Evolutionary conservation across 1,140 invertebrate species (phyloP), one percentile per base, ranked within the genome.

Genomic region (Ptiloglossa arizonensis): DNA sequence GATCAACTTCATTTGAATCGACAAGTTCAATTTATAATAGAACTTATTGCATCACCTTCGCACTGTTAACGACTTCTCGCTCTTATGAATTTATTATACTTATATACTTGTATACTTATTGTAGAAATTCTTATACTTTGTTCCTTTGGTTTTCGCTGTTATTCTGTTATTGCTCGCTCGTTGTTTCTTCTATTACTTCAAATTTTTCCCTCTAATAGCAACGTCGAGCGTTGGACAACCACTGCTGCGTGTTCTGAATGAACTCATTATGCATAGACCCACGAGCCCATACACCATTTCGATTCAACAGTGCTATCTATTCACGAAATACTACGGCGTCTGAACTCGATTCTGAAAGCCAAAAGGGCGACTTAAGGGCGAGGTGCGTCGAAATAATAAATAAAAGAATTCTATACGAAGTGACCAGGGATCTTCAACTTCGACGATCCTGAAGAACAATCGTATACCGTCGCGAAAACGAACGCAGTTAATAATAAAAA

Each of bases 271-370:
- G 50, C 79, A 79, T 80, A 77, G 66, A 80, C 71, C 75, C 79
- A 66, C 59, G 50, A 84, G 56, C 70, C 63, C 71, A 87, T 85
- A 86, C 77, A 75, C 80, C 80, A 86, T 88, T 88, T 87, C 82
- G 79, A 87, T 86, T 87, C 69, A 89, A 89, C 88, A 89, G 79
- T 84, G 85, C 77, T 75, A 62, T 69, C 80, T 86, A 89, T 89
- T 89, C 88, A 89, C 66, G 62, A 82, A 83, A 81, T 81, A 77
- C 80, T 74, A 59, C 56, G 35, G 56, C 77, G 62, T 66, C 64
- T 63, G 79, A 52, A n/a, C 29, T 48, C 29, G 60, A 19, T 38
- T 63, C 52, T 69, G 24, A 67, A 71, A 78, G 54, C 56, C 63
- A 71, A 69, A 75, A 71, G 82, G 71, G 64, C 44, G 68, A 73